Evolutionary conservation across 2,888 invertebrate genomes (phyloP).

Genomic region (Acanthosoma haemorrhoidale): DNA sequence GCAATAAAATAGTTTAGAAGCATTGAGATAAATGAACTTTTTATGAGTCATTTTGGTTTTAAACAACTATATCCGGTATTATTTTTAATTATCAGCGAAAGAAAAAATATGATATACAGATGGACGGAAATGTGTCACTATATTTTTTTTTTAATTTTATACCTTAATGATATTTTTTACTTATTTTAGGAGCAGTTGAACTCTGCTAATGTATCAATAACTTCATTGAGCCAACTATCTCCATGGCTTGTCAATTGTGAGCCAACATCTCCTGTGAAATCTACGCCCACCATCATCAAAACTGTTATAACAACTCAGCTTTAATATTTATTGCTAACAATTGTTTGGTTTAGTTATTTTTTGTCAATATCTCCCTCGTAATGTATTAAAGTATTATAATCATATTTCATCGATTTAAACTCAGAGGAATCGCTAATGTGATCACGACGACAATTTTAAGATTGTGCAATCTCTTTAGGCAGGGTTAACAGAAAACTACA

Average conservation of each 20-base stretch:
- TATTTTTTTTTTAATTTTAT: background rate
- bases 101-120: too few species aligned
- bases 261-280: conserved; percentile 57
- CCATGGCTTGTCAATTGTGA: conserved; percentile 79
- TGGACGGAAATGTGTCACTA: too few species aligned
- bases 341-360: conserved; percentile 2
- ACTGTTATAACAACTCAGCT: conserved; percentile 84
- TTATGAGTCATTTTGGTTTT: too few species aligned
- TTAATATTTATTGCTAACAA: conserved; percentile 43
- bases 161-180: background rate
- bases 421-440: background rate
- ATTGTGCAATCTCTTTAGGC: background rate
- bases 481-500: background rate
- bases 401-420: background rate
- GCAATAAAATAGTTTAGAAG: too few species aligned
- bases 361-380: background rate
- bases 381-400: background rate
- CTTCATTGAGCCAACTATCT: conserved; percentile 63
- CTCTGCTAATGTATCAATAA: conserved; percentile 50
- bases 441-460: background rate
- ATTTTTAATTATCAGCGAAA: too few species aligned
- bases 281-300: conserved; percentile 69
- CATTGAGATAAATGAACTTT: too few species aligned
- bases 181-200: conserved; percentile 46
- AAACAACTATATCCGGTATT: too few species aligned